phyloP scores from a whole-genome alignment of 1,140 invertebrate species.

The Euura saliciscinereae region DNA sequence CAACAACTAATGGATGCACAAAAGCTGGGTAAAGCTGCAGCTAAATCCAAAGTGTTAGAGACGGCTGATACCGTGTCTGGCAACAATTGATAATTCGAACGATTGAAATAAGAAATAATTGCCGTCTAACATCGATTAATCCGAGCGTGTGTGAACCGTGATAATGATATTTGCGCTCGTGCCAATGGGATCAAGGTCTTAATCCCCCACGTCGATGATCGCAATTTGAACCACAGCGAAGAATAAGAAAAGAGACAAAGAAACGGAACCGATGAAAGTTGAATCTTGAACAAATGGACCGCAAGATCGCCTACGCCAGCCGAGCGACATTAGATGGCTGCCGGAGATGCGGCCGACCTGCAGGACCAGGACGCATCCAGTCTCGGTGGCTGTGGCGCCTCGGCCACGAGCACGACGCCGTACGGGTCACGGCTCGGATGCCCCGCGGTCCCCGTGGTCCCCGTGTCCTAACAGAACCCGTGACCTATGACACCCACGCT shows the following conservation, averaged over 20 bases:
- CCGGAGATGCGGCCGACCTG: no score
- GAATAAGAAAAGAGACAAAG: no score
- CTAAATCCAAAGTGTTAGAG: no score
- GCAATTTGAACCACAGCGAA: no score
- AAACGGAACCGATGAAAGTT: no score
- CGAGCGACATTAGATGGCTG: no score
- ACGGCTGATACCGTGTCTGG: neutral
- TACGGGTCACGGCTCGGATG: slow-evolving; percentile 1
- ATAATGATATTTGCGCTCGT: no score
- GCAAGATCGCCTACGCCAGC: neutral
- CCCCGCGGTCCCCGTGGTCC: slow-evolving; percentile 13
- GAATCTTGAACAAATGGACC: neutral
- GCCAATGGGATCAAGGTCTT: no score
- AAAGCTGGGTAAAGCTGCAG: no score
- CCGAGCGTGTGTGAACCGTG: neutral
- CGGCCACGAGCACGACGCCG: neutral
- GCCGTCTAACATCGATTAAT: neutral
- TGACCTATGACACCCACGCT: slow-evolving; percentile 42
- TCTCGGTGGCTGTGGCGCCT: neutral
- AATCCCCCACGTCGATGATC: no score
- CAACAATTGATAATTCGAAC: neutral
- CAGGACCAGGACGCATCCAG: neutral
- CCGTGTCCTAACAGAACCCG: slow-evolving; percentile 15
- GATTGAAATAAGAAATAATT: neutral
- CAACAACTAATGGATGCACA: no score